A percentile compares a stretch with the other conserved stretches of the same genome.
These are phyloP conservation scores for Pipistrellus pygmaeus DNA, from an alignment of 2,797 vertebrate genomes.

Conservation along the genomic window DNA sequence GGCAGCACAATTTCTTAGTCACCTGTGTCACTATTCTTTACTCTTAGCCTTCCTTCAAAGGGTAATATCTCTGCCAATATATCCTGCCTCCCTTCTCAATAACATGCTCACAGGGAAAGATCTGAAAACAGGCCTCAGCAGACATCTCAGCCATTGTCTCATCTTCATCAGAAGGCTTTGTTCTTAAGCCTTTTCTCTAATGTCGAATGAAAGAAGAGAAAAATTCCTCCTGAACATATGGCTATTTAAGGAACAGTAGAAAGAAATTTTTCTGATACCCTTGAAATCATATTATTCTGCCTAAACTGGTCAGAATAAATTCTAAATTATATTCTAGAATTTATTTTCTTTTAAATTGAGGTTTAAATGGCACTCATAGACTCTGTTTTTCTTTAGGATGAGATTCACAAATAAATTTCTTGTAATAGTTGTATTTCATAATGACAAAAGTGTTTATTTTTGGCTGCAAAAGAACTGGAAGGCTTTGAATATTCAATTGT, in stretches of 20 bases:
- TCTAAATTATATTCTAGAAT: conserved; percentile 3
- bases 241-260: not conserved
- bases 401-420: conserved; percentile 15
- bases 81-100: not conserved
- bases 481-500: not conserved
- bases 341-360: conserved; percentile 18
- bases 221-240: not conserved
- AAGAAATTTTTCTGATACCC: not conserved
- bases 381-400: not conserved
- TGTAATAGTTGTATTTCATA: not conserved
- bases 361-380: not conserved
- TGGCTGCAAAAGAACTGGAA: not conserved
- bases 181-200: conserved; percentile 46
- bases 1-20: conserved; percentile 4
- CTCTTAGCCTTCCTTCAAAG: not conserved
- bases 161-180: not conserved
- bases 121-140: not conserved
- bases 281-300: not conserved
- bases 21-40: not conserved
- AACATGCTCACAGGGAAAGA: not conserved
- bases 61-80: not conserved
- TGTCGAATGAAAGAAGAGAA: not conserved
- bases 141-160: not conserved
- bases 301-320: not conserved
- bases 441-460: not conserved